Evolutionary conservation across 2,113 vertebrate genomes (phyloP).

Genomic region (Myotis davidii): DNA sequence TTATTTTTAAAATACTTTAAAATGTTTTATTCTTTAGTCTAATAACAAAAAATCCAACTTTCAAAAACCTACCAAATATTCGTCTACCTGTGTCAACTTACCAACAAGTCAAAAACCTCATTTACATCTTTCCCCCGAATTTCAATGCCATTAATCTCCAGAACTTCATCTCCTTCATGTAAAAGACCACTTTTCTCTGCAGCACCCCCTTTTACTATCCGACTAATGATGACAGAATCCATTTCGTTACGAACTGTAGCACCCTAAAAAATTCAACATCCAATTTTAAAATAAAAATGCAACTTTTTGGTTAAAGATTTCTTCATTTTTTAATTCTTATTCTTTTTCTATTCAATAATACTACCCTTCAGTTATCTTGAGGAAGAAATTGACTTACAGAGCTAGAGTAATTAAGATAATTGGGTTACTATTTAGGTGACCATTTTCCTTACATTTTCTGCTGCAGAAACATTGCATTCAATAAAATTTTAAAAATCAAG

Average conservation of each 20-base stretch:
- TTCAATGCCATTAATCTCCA: slow-evolving; percentile 95
- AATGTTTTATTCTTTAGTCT: slow-evolving; percentile 21
- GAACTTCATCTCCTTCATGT: slow-evolving; percentile 96
- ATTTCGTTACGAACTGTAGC: slow-evolving; percentile 96
- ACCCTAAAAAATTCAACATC: slow-evolving; percentile 85
- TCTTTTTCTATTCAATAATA: slow-evolving; percentile 42
- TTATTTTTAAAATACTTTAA: slow-evolving; percentile 2
- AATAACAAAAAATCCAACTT: slow-evolving; percentile 1
- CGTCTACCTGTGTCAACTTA: slow-evolving; percentile 82
- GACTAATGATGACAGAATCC: slow-evolving; percentile 97
- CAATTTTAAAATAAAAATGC: slow-evolving; percentile 45
- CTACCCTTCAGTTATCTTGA: slow-evolving; percentile 19
- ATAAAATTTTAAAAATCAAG: slow-evolving; percentile 50
- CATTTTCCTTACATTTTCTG: slow-evolving; percentile 9
- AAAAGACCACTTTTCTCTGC: slow-evolving; percentile 95
- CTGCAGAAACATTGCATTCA: neutral
- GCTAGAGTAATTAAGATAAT: slow-evolving; percentile 8
- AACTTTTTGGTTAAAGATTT: slow-evolving; percentile 7
- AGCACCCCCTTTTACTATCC: slow-evolving; percentile 95
- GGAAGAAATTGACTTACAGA: slow-evolving; percentile 20
- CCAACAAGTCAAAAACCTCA: slow-evolving; percentile 96
- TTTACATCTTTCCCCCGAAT: slow-evolving; percentile 97
- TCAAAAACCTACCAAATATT: neutral
- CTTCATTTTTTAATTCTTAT: slow-evolving; percentile 38
- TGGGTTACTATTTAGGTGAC: neutral